phyloP scores from a whole-genome alignment of 2,888 invertebrate genomes.

The Drosophila siamana region DNA sequence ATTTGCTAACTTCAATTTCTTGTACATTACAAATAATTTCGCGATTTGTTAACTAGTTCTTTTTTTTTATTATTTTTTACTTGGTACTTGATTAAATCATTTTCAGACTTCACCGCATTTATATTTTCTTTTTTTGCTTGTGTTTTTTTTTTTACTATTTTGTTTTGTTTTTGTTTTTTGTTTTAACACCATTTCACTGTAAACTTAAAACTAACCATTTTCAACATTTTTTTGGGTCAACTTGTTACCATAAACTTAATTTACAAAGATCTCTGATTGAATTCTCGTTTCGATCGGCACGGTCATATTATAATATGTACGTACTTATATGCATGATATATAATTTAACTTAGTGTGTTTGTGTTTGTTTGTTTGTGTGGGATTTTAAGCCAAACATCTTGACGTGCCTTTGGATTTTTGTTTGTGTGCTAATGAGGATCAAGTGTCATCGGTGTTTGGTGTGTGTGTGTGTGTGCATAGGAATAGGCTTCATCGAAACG shows the following conservation, averaged over 20 bases:
- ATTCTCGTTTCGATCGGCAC: slow-evolving; percentile 51
- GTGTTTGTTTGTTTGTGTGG: not conserved
- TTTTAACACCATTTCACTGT: slow-evolving; percentile 58
- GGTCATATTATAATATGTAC: slow-evolving; percentile 34
- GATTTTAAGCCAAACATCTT: slow-evolving; percentile 32
- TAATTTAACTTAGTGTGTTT: slow-evolving; percentile 45
- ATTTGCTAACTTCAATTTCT: slow-evolving; percentile 66
- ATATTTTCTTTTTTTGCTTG: slow-evolving; percentile 53
- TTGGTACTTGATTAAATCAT: slow-evolving; percentile 82
- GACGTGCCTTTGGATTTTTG: slow-evolving; percentile 28
- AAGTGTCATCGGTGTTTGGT: slow-evolving; percentile 13
- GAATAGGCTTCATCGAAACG: slow-evolving; percentile 41
- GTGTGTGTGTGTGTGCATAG: slow-evolving; percentile 24
- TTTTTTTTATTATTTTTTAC: slow-evolving; percentile 41
- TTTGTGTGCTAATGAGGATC: slow-evolving; percentile 44
- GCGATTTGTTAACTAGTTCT: slow-evolving; percentile 56
- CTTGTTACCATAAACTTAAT: slow-evolving; percentile 75
- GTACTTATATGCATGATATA: slow-evolving; percentile 40
- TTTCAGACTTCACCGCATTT: slow-evolving; percentile 83
- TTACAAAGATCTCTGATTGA: slow-evolving; percentile 70
- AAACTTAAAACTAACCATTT: slow-evolving; percentile 67
- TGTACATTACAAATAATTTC: slow-evolving; percentile 67
- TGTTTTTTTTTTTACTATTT: slow-evolving; percentile 32
- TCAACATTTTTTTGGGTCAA: slow-evolving; percentile 71
- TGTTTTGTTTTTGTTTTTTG: slow-evolving; percentile 23